A percentile compares a stretch with the other conserved stretches of the same genome.
phyloP scores from a whole-genome alignment of 2,113 vertebrate species.

The Holacanthus passer region DNA sequence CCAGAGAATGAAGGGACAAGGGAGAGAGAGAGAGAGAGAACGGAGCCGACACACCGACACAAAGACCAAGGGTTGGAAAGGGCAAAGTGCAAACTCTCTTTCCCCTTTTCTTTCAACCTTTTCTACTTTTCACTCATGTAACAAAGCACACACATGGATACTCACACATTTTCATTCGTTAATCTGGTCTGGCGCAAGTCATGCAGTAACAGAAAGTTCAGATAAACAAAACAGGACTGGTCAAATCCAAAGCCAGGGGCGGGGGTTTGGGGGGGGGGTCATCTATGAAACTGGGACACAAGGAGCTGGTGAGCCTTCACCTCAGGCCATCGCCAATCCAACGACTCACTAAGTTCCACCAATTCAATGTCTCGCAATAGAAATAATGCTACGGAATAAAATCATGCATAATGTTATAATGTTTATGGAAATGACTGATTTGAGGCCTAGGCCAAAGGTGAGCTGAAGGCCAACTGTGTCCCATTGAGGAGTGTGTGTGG shows the following conservation, averaged over 20 bases:
- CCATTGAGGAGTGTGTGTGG: constrained; percentile 33
- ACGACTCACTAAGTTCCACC: background rate
- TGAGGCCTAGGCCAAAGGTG: constrained; percentile 19
- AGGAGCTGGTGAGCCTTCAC: constrained; percentile 43
- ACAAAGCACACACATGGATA: constrained; percentile 50
- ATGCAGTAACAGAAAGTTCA: constrained; percentile 69
- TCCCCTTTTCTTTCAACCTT: constrained; percentile 51
- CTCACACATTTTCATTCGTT: constrained; percentile 42
- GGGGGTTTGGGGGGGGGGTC: background rate
- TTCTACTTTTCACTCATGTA: constrained; percentile 39
- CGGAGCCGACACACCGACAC: constrained; percentile 48
- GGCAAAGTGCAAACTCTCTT: constrained; percentile 65
- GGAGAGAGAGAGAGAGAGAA: constrained; percentile 47
- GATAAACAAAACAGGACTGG: constrained; percentile 38
- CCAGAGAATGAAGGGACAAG: constrained; percentile 46
- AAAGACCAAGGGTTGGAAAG: constrained; percentile 59
- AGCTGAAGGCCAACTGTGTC: constrained; percentile 57
- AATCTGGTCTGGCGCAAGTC: constrained; percentile 31
- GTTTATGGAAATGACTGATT: constrained; percentile 6
- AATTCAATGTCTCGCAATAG: background rate
- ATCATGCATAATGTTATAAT: background rate
- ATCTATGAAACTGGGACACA: constrained; percentile 44
- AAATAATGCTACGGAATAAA: background rate
- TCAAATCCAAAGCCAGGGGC: constrained; percentile 41
- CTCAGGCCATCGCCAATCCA: constrained; percentile 35